phyloP scores from a whole-genome alignment of 2,888 invertebrate species.

The Drosophila infuscata region DNA sequence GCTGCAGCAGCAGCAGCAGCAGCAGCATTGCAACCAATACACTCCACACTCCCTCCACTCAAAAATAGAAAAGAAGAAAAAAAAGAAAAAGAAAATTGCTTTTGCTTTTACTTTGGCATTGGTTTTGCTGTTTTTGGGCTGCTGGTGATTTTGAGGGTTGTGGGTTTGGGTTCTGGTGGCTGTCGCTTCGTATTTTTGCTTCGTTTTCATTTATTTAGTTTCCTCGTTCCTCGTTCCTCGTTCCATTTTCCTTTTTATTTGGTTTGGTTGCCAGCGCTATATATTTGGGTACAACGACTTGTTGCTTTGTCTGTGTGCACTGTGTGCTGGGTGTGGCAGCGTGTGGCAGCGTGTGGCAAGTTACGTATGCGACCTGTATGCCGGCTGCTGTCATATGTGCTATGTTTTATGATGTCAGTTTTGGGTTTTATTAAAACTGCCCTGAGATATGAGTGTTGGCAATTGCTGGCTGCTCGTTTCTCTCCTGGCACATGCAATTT shows the following conservation, averaged over 20 bases:
- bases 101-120: conserved; percentile 51
- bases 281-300: conserved; percentile 79
- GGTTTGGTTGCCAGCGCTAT: conserved; percentile 43
- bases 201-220: conserved; percentile 60
- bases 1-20: conserved; percentile 30
- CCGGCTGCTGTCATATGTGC: conserved; percentile 70
- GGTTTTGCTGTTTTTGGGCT: conserved; percentile 40
- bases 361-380: conserved; percentile 77
- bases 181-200: conserved; percentile 57
- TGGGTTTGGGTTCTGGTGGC: conserved; percentile 1
- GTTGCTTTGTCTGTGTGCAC: conserved; percentile 71
- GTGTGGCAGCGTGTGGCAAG: conserved; percentile 64
- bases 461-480: conserved; percentile 21
- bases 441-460: conserved; percentile 67
- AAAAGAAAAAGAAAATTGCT: conserved; percentile 11
- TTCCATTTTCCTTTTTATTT: conserved; percentile 21
- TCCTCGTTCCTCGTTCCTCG: neutral
- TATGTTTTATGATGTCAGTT: conserved; percentile 81
- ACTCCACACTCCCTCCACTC: neutral
- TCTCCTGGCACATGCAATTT: conserved; percentile 41
- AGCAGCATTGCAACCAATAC: conserved; percentile 18
- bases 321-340: conserved; percentile 29
- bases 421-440: conserved; percentile 80
- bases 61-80: conserved; percentile 6
- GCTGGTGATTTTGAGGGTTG: conserved; percentile 42